phyloP scores from a whole-genome alignment of 2,113 vertebrate species.

The Butastur rufipennis region DNA sequence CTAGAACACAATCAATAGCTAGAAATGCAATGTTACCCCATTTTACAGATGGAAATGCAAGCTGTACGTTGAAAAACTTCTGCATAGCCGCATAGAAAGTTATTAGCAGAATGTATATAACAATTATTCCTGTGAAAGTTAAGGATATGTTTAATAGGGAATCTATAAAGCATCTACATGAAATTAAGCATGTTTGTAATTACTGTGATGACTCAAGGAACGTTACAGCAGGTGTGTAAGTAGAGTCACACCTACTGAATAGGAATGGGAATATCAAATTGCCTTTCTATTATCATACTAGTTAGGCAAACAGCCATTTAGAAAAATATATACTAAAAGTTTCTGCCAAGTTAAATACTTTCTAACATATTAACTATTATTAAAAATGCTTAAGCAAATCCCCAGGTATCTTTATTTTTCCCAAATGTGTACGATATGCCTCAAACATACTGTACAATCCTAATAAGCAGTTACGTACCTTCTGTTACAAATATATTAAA shows the following conservation, averaged over 20 bases:
- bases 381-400: not conserved
- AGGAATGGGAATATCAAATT: not conserved
- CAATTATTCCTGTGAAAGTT: not conserved
- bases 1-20: not conserved
- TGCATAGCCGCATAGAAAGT: not conserved
- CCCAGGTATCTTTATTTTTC: not conserved
- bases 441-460: not conserved
- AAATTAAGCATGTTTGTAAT: not conserved
- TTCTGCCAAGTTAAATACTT: constrained; percentile 22
- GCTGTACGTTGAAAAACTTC: not conserved
- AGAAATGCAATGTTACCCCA: not conserved
- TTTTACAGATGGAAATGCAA: not conserved
- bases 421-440: not conserved
- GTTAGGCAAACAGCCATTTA: not conserved
- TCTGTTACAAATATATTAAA: not conserved
- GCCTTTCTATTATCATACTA: not conserved
- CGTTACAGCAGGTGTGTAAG: not conserved
- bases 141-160: not conserved
- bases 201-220: not conserved
- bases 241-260: not conserved
- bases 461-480: not conserved
- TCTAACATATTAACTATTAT: not conserved
- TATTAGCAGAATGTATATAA: not conserved
- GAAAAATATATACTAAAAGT: not conserved
- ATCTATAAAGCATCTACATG: not conserved